Base-by-base conservation (phyloP, 2,888 invertebrate genomes). In the Catonia carolina region DNA sequence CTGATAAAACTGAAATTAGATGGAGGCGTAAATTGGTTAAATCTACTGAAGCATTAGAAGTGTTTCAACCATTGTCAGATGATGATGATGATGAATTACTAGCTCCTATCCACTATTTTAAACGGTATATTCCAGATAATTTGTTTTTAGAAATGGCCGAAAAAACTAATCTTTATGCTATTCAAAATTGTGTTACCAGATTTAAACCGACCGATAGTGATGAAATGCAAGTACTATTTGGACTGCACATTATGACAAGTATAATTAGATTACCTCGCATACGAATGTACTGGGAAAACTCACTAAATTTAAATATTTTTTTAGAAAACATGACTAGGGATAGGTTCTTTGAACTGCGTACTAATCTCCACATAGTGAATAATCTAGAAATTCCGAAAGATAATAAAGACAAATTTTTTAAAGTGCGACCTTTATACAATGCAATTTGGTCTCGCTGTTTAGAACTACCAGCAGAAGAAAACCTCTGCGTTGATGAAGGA, bases 401-500 rank as follows among this genome's bases (percentile, higher is more conserved):
- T 18, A 55, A 53, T 53, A 59, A 39, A 17, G 65, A 65, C 45
- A 53, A 50, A 39, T 58, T 66, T 5, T 64, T 37, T 36, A 67
- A 66, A 58, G 62, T 67, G 7, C 50, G 64, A 36, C 67, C 66
- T 27, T 23, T 67, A n/a, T 54, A 56, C 41, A 56, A 62, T 50
- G 14, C 58, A 37, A 53, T 67, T 37, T 42, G 55, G 47, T 55
- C 42, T 23, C 39, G 61, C 45, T 65, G 62, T 50, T 41, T 42
- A 6, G 57, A 60, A 52, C 55, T 65, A 36, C 42, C 51, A 31
- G 7, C 58, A 27, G 47, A 48, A 33, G 36, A 35, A 33, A 48
- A 23, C 14, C 12, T 55, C 8, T 49, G 33, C 27, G 37, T 47
- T 6, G 48, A 51, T 51, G 51, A 51, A 10, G 14, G 10, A 14